phyloP scores from a whole-genome alignment of 1,140 invertebrate genomes.

The Drosophila arawakana region DNA sequence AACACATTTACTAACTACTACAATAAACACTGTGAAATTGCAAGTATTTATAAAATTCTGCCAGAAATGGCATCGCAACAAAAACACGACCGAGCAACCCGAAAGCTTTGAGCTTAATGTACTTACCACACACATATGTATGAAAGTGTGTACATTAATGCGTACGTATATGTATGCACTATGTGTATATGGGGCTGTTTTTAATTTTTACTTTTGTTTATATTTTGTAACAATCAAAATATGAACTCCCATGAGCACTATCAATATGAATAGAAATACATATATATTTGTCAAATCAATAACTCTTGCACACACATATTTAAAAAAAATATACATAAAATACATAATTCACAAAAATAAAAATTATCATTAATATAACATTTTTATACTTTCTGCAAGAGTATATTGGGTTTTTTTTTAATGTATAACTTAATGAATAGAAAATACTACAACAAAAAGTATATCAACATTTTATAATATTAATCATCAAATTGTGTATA shows the following conservation, averaged over 20 bases:
- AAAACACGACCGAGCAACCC: constrained; percentile 51
- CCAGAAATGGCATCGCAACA: constrained; percentile 24
- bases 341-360: no score
- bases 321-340: no score
- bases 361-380: no score
- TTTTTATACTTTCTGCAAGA: no score
- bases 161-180: constrained; percentile 1
- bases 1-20: not conserved
- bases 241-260: not conserved
- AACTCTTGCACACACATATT: no score
- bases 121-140: constrained; percentile 21
- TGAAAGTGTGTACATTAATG: not conserved
- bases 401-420: no score
- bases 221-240: not conserved
- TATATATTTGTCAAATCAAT: no score
- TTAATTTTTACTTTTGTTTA: not conserved
- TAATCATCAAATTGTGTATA: not conserved
- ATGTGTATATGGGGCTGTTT: not conserved
- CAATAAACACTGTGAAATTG: not conserved
- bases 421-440: no score
- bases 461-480: not conserved
- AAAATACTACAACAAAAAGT: no score
- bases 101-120: constrained; percentile 60
- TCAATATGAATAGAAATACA: not conserved
- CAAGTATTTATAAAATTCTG: constrained; percentile 9